Percentiles rank a stretch among this genome's conserved stretches.
These are phyloP conservation scores for Limosa lapponica DNA, from an alignment of 2,797 vertebrate species.

Conservation along the genomic window DNA sequence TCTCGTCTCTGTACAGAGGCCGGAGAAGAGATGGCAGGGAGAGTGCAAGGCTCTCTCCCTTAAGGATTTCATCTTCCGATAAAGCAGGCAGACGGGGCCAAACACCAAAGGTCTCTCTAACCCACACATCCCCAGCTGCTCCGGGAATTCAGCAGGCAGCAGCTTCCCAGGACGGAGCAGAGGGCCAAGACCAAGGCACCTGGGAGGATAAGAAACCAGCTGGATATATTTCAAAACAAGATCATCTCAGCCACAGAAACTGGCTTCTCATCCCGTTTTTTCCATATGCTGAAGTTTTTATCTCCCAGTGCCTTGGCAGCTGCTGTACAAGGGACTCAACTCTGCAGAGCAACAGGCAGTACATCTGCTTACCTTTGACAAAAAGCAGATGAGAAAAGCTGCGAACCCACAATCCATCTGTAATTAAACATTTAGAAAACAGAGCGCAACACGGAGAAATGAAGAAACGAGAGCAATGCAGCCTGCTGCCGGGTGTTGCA, in stretches of 20 bases:
- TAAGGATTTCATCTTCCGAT: not conserved
- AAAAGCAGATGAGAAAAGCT: constrained; percentile 58
- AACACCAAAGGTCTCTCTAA: not conserved
- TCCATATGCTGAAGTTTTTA: constrained; percentile 27
- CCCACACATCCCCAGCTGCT: not conserved
- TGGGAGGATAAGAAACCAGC: not conserved
- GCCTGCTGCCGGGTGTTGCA: not conserved
- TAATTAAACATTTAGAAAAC: constrained; percentile 25
- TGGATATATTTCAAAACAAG: not conserved
- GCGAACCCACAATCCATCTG: constrained; percentile 26
- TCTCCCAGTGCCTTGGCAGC: not conserved
- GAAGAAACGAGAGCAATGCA: not conserved
- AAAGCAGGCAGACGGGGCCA: not conserved
- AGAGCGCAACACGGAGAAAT: not conserved
- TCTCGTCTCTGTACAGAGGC: not conserved
- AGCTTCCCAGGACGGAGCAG: not conserved
- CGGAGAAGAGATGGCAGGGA: not conserved
- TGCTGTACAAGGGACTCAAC: not conserved
- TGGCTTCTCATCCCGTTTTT: not conserved
- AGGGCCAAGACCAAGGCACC: not conserved
- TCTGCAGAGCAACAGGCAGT: constrained; percentile 39
- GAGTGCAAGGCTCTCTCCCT: not conserved
- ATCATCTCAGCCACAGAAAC: constrained; percentile 17
- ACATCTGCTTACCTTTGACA: constrained; percentile 48
- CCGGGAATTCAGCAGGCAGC: not conserved